phyloP scores from a whole-genome alignment of 1,140 invertebrate species.

The Eriocheir sinensis region DNA sequence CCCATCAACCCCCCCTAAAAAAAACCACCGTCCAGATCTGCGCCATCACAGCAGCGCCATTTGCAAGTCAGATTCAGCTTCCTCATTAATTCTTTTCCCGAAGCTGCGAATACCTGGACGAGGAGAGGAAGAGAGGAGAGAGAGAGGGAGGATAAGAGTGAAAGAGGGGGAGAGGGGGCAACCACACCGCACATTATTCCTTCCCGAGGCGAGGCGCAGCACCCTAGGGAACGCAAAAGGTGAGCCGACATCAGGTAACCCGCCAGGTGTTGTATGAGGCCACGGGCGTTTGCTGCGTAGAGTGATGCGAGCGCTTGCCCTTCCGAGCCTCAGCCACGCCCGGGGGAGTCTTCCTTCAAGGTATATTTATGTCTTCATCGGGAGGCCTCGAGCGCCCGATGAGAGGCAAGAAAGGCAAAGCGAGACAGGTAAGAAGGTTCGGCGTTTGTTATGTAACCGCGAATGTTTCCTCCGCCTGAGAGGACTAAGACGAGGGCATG shows the following conservation, averaged over 20 bases:
- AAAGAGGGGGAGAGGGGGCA: neutral
- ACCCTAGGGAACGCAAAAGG: neutral
- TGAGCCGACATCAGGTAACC: too few relatives aligned
- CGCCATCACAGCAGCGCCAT: neutral
- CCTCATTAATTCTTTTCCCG: slow-evolving; percentile 6
- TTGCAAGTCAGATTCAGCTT: slow-evolving; percentile 2
- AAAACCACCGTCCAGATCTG: neutral
- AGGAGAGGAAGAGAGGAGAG: neutral
- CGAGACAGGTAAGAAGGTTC: too few relatives aligned
- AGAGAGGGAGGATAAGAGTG: too few relatives aligned
- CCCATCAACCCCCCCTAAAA: too few relatives aligned
- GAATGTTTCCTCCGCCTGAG: neutral
- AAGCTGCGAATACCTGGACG: slow-evolving; percentile 1
- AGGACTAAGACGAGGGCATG: too few relatives aligned
- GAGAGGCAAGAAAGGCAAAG: too few relatives aligned
- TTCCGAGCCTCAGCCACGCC: neutral
- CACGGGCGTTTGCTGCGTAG: neutral
- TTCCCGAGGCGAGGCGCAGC: neutral
- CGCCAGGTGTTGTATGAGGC: too few relatives aligned
- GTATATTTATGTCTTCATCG: slow-evolving; percentile 24
- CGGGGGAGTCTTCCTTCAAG: neutral
- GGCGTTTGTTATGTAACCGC: neutral
- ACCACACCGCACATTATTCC: neutral
- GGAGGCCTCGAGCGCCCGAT: neutral
- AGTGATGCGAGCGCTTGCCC: neutral